These are phyloP conservation scores for Mesembrinibis cayennensis DNA, from an alignment of 2,113 vertebrate genomes.

Conservation along the genomic window DNA sequence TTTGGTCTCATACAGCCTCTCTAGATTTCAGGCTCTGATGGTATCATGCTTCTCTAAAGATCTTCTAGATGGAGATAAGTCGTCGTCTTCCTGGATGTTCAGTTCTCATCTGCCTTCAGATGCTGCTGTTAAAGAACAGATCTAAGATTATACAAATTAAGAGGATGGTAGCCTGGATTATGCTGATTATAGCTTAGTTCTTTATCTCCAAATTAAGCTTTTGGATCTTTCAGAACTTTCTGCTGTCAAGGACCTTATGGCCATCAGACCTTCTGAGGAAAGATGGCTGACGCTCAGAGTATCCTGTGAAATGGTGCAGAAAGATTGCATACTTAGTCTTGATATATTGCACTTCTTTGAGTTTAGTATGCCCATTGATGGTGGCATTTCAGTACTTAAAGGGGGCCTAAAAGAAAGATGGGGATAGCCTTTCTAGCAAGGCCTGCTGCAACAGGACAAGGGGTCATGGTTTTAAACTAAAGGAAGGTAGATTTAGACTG, in stretches of 20 bases:
- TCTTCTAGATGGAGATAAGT: background rate
- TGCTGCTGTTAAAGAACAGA: background rate
- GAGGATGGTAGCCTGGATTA: background rate
- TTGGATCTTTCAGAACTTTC: background rate
- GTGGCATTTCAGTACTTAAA: too few species aligned
- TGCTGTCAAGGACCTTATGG: background rate
- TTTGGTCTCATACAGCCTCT: background rate
- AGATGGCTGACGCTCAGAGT: background rate
- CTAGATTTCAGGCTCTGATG: background rate
- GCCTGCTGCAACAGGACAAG: too few species aligned
- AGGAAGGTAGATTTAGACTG: too few species aligned
- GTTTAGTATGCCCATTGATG: background rate
- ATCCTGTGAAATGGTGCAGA: background rate
- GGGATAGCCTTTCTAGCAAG: too few species aligned
- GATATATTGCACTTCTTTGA: background rate
- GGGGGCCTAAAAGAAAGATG: too few species aligned
- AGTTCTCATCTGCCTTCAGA: background rate
- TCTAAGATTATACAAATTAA: background rate
- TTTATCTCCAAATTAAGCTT: background rate
- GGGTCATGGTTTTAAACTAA: too few species aligned
- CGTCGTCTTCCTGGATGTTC: background rate
- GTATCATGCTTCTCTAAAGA: background rate
- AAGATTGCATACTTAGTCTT: background rate
- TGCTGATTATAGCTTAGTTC: background rate
- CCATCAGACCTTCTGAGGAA: background rate